phyloP scores from a whole-genome alignment of 2,888 invertebrate genomes.

The Drosophila mayaguana region DNA sequence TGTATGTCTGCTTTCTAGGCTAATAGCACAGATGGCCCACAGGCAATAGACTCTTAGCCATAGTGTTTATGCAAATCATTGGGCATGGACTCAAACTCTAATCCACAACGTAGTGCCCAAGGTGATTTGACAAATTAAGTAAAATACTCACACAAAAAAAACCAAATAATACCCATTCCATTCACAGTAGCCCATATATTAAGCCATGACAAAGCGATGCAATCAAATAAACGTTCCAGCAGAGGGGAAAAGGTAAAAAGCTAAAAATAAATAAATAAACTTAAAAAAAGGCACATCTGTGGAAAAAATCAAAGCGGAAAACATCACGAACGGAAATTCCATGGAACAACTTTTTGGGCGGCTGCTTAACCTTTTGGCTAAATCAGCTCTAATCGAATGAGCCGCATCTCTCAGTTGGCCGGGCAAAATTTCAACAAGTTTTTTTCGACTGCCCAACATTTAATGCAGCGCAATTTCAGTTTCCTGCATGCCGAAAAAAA shows the following conservation, averaged over 20 bases:
- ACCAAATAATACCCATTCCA: constrained; percentile 2
- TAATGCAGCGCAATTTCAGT: constrained; percentile 74
- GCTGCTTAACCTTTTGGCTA: constrained; percentile 77
- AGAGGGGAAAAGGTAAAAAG: constrained; percentile 1
- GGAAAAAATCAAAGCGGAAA: constrained; percentile 64
- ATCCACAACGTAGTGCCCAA: constrained; percentile 12
- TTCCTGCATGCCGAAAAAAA: constrained; percentile 66
- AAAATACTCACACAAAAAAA: constrained; percentile 14
- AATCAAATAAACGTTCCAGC: constrained; percentile 50
- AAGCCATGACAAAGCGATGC: constrained; percentile 71
- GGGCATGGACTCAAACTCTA: constrained; percentile 5
- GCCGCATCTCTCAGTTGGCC: constrained; percentile 61
- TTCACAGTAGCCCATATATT: constrained; percentile 46
- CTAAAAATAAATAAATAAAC: not conserved
- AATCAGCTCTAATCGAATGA: constrained; percentile 77
- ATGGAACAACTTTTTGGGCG: constrained; percentile 70
- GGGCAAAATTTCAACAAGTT: constrained; percentile 56
- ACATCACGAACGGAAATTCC: constrained; percentile 78
- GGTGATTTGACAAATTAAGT: constrained; percentile 64
- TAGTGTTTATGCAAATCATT: constrained; percentile 68
- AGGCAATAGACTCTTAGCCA: constrained; percentile 15
- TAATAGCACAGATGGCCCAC: constrained; percentile 65
- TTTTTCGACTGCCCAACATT: constrained; percentile 50
- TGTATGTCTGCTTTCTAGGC: constrained; percentile 64
- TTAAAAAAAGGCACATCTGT: constrained; percentile 24